These are phyloP conservation scores for Epinephelus malabaricus DNA, from an alignment of 2,797 vertebrate genomes.

Conservation along the genomic window DNA sequence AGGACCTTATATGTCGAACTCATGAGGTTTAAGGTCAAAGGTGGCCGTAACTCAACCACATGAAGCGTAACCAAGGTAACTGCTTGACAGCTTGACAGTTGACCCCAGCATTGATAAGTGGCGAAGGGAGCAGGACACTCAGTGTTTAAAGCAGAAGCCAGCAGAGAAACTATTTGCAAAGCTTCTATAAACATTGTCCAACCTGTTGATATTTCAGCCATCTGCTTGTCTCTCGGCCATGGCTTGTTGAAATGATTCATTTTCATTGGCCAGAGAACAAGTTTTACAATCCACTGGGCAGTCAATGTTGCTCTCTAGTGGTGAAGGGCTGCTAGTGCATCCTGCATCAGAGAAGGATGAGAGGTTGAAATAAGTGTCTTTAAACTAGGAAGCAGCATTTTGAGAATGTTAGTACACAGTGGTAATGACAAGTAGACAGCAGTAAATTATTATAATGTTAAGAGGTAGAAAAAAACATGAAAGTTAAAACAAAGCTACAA, in stretches of 20 bases:
- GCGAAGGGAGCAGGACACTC: neutral
- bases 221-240: conserved; percentile 14
- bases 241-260: neutral
- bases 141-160: neutral
- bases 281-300: conserved; percentile 1
- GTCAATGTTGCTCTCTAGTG: conserved; percentile 36
- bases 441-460: neutral
- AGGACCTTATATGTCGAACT: neutral
- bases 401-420: neutral
- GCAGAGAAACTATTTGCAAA: neutral
- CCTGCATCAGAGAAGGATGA: neutral
- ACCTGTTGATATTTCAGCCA: conserved; percentile 11
- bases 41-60: neutral
- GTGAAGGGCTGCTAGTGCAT: conserved; percentile 13
- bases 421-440: neutral
- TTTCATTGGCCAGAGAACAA: neutral
- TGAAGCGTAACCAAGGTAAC: conserved; percentile 9
- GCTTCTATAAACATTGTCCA: neutral
- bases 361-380: neutral
- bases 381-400: neutral
- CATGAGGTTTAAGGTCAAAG: conserved; percentile 2
- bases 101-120: conserved; percentile 4
- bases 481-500: too few species aligned
- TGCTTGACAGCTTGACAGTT: conserved; percentile 4
- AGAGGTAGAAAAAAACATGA: too few species aligned